Base-by-base conservation (phyloP, 2,797 vertebrate genomes). In the Pangasius djambal region DNA sequence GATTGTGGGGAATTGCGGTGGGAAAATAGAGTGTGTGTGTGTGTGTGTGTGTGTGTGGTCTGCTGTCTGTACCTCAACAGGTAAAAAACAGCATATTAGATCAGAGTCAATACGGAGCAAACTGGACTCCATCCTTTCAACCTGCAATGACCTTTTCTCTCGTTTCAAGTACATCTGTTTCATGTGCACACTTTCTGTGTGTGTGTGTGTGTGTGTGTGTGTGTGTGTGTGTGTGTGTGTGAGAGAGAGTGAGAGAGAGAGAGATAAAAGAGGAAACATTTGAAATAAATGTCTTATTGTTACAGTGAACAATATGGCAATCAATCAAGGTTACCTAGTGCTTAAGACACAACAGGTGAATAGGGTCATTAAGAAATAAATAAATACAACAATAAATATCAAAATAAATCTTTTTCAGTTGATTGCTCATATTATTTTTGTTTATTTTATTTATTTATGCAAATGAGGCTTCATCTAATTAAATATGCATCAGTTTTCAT, bases 81-180 rank as follows among this genome's bases (percentile, higher is more conserved):
- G 90, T 85, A 90, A 83, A 92, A 87, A 92, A 90, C 85, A 85
- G 92, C 90, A 92, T 92, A 87, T 86, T 85, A 90, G 89, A 92
- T 92, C 89, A 89, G 90, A 91, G 88, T 87, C 89, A 88, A 88
- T 86, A 91, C 74, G 48, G 52, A 85, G 79, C 63, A 88, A 87
- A 79, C 87, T 86, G 55, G 89, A 92, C 83, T 88, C 85, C 75
- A 65, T 87, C 89, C 87, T 90, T 89, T 89, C 86, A 88, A 89
- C 22, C 34, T 57, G 61, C 52, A 78, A 28, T 81, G 84, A 87
- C 91, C 90, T 88, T 88, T 88, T 84, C 81, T 87, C 90, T 84
- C 34, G 28, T 70, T 90, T 89, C 65, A 84, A 88, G 83, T 91
- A 75, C 75, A 22, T 83, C 48, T 40, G 61, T 89, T 89, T 86